Percentiles rank a stretch among this genome's conserved stretches.
Evolutionary conservation across 2,797 vertebrate genomes (phyloP).

Genomic region (Ceyx erithaca): DNA sequence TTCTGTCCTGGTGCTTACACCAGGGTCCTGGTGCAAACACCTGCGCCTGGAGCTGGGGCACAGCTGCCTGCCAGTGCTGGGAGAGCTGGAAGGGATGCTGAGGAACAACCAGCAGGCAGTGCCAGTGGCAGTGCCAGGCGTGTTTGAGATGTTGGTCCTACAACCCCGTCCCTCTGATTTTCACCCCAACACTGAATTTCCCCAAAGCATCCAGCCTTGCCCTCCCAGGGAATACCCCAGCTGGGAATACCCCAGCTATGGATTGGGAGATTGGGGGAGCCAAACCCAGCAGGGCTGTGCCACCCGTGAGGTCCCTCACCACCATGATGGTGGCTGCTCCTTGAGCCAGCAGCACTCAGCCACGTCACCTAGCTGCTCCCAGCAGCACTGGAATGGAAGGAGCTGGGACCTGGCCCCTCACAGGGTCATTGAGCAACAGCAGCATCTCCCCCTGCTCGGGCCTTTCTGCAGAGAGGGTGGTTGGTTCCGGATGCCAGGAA

Average conservation of each 20-base stretch:
- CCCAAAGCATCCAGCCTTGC: neutral
- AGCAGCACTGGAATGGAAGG: accelerated
- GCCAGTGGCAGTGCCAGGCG: accelerated
- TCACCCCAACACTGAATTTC: neutral
- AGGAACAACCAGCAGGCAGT: accelerated
- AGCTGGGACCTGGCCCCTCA: neutral
- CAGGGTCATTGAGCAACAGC: slow-evolving; percentile 5
- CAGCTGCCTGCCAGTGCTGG: neutral
- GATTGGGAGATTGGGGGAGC: neutral
- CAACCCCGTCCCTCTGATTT: neutral
- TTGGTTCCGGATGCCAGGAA: neutral
- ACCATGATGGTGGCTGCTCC: accelerated
- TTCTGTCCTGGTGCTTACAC: neutral
- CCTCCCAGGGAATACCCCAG: neutral
- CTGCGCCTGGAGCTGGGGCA: accelerated
- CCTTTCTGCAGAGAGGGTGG: neutral
- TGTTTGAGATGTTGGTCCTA: accelerated
- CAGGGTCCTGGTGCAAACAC: neutral
- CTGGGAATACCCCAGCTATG: accelerated
- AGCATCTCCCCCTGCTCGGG: neutral
- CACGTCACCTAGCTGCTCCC: accelerated
- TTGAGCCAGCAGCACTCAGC: accelerated
- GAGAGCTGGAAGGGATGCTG: neutral
- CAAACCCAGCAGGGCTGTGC: neutral
- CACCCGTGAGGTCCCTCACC: neutral